Evolutionary conservation across 2,113 vertebrate species (phyloP).

Genomic region (Sander lucioperca): DNA sequence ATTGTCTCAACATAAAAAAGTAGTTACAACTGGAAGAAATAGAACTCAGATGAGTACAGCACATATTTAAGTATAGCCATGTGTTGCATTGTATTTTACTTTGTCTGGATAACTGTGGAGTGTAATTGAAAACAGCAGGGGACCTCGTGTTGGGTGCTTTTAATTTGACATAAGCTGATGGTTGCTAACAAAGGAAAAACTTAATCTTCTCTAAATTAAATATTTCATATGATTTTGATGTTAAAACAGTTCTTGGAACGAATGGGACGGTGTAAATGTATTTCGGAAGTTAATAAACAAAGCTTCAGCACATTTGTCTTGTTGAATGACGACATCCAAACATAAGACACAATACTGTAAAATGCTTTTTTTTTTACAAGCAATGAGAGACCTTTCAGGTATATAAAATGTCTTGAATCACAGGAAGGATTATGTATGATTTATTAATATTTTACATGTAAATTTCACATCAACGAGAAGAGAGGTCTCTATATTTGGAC

Average conservation of each 20-base stretch:
- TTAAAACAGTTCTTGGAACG: constrained; percentile 13
- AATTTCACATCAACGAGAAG: constrained; percentile 19
- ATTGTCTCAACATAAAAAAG: not conserved
- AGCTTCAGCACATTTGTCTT: not conserved
- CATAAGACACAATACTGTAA: not conserved
- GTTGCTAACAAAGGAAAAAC: constrained; percentile 54
- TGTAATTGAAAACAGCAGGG: constrained; percentile 81
- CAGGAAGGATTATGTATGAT: not conserved
- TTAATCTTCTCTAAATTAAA: constrained; percentile 63
- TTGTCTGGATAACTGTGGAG: constrained; percentile 72
- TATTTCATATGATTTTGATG: constrained; percentile 50
- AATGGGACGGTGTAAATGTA: not conserved
- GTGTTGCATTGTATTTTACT: constrained; percentile 70
- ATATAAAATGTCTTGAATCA: constrained; percentile 8
- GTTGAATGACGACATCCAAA: not conserved
- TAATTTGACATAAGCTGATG: constrained; percentile 69
- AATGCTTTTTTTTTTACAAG: not conserved
- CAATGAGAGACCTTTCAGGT: not conserved
- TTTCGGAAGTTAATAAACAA: constrained; percentile 1
- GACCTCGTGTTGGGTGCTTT: constrained; percentile 63
- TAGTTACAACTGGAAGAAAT: constrained; percentile 43
- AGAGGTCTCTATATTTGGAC: constrained; percentile 53
- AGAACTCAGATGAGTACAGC: constrained; percentile 48
- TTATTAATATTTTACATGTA: constrained; percentile 21
- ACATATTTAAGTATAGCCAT: constrained; percentile 76